Evolutionary conservation across 2,113 vertebrate genomes (phyloP).

Genomic region (Elachura formosa): DNA sequence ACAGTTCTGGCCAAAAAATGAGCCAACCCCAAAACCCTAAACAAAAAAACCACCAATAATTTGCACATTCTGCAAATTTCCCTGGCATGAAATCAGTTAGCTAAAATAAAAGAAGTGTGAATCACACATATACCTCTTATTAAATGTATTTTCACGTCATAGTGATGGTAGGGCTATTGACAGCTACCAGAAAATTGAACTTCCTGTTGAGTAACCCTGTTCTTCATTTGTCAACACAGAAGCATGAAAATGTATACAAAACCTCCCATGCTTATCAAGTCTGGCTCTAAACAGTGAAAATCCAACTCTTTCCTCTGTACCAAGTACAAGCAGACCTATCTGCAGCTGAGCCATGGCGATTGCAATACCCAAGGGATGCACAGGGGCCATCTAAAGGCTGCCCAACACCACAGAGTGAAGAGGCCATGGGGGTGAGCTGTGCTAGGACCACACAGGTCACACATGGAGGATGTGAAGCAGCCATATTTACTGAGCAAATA

Average conservation of each 20-base stretch:
- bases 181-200: not conserved
- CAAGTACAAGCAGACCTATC: not conserved
- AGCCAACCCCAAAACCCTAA: not conserved
- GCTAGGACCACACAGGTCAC: not conserved
- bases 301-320: not conserved
- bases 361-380: not conserved
- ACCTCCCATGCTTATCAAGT: not conserved
- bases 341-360: not conserved
- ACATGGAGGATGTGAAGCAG: fast-evolving
- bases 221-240: slow-evolving; percentile 5
- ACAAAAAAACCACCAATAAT: not conserved
- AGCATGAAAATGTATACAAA: not conserved
- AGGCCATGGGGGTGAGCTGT: not conserved
- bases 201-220: not conserved
- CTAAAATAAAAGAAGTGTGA: not conserved
- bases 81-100: not conserved
- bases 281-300: not conserved
- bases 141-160: not conserved
- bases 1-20: not conserved
- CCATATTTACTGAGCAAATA: fast-evolving
- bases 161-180: not conserved
- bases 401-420: not conserved
- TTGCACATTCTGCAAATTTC: slow-evolving; percentile 22
- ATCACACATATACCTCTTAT: not conserved
- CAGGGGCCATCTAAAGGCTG: not conserved